These are phyloP conservation scores for Nothoprocta perdicaria DNA, from an alignment of 2,113 vertebrate genomes.

Conservation along the genomic window DNA sequence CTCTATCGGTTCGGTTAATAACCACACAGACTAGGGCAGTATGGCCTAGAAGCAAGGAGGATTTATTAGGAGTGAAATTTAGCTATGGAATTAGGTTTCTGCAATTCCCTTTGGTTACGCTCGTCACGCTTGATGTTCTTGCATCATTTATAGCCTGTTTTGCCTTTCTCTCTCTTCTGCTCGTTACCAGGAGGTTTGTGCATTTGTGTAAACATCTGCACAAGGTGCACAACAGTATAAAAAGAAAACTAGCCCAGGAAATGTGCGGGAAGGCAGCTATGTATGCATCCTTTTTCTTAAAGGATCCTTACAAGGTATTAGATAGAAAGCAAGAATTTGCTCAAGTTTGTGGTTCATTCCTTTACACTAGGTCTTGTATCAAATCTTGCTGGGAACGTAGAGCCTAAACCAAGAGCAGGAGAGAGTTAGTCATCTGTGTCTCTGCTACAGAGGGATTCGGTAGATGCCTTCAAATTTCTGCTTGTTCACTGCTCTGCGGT, in stretches of 20 bases:
- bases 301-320: not conserved
- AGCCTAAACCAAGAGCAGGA: not conserved
- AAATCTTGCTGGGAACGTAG: not conserved
- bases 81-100: not conserved
- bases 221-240: not conserved
- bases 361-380: not conserved
- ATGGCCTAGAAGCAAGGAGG: not conserved
- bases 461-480: not conserved
- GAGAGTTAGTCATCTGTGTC: not conserved
- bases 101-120: not conserved
- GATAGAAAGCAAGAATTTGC: not conserved
- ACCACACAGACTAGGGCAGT: not conserved
- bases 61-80: not conserved
- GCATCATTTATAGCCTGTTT: not conserved
- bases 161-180: not conserved
- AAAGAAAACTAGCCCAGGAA: not conserved
- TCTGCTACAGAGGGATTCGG: not conserved
- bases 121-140: not conserved
- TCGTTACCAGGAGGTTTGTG: not conserved
- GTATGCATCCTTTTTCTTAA: not conserved
- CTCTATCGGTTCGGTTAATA: constrained; percentile 1
- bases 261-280: not conserved
- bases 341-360: not conserved
- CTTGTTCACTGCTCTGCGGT: not conserved
- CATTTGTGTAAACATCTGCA: not conserved